A percentile compares a stretch with the other conserved stretches of the same genome.
Conservation (phyloP, 2,113 vertebrate genomes). For the Myotis davidii region DNA sequence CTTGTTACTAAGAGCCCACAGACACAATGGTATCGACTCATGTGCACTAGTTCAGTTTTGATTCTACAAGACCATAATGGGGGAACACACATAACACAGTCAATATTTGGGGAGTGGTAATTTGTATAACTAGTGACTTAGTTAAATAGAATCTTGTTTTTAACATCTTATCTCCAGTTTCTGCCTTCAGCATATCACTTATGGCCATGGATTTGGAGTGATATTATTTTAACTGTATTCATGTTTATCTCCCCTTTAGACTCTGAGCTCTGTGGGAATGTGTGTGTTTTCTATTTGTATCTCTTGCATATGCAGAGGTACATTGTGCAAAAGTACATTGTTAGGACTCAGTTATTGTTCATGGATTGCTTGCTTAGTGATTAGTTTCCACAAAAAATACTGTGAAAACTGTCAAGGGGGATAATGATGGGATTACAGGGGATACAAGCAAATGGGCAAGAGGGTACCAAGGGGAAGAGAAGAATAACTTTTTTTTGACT, state of each 20-base stretch:
- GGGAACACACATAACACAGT: background rate
- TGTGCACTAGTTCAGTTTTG: background rate
- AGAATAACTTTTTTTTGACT: background rate
- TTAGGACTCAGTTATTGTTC: conserved; percentile 25
- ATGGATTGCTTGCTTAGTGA: conserved; percentile 41
- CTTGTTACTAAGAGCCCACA: background rate
- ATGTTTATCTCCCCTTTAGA: background rate
- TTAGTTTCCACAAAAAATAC: conserved; percentile 52
- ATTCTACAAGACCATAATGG: background rate
- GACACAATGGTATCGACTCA: background rate
- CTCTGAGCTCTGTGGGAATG: background rate
- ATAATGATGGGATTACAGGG: background rate
- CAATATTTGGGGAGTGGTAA: background rate
- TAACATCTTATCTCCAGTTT: background rate
- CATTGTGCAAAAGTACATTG: background rate
- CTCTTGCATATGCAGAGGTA: background rate
- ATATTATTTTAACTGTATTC: background rate
- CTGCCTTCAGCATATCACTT: background rate
- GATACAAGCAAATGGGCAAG: background rate
- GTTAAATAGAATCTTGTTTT: conserved; percentile 6
- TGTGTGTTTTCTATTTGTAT: background rate
- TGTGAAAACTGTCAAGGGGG: conserved; percentile 39
- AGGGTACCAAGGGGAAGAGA: background rate
- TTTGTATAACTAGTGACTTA: conserved; percentile 12
- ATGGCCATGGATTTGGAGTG: background rate